Evolutionary conservation across 2,113 vertebrate species (phyloP).

Genomic region (Cebus imitator): DNA sequence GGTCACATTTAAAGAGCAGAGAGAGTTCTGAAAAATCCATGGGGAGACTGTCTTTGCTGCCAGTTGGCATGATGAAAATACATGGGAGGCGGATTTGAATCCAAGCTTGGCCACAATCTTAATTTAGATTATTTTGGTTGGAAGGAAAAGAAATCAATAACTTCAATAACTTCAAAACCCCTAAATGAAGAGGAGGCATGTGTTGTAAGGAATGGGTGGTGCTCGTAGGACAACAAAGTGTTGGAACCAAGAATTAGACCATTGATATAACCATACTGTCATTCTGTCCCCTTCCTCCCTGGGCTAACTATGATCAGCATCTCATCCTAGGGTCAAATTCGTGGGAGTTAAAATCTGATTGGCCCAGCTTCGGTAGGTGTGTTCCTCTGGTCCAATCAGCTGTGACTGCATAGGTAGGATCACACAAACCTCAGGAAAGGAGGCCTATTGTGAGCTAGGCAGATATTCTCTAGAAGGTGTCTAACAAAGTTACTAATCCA

Average conservation of each 20-base stretch:
- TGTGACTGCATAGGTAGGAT: not conserved
- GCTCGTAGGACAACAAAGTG: not conserved
- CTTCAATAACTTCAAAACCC: constrained; percentile 7
- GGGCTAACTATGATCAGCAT: not conserved
- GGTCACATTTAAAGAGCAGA: not conserved
- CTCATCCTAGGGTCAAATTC: not conserved
- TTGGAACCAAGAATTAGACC: not conserved
- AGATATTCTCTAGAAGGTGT: not conserved
- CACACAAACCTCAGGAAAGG: not conserved
- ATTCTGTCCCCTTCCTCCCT: not conserved
- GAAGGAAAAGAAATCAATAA: not conserved
- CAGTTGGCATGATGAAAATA: not conserved
- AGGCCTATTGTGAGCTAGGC: not conserved
- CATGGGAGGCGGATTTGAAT: not conserved
- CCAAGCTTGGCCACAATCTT: not conserved
- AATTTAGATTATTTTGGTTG: not conserved
- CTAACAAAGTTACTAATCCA: not conserved
- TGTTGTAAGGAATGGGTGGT: not conserved
- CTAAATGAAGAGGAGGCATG: not conserved
- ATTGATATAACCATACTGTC: not conserved
- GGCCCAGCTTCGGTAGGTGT: not conserved
- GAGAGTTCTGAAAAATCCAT: not conserved
- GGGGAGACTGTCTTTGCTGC: not conserved
- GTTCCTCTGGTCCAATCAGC: not conserved
- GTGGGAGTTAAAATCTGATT: not conserved